phyloP scores from a whole-genome alignment of 2,797 vertebrate genomes.

The Chelonia mydas region DNA sequence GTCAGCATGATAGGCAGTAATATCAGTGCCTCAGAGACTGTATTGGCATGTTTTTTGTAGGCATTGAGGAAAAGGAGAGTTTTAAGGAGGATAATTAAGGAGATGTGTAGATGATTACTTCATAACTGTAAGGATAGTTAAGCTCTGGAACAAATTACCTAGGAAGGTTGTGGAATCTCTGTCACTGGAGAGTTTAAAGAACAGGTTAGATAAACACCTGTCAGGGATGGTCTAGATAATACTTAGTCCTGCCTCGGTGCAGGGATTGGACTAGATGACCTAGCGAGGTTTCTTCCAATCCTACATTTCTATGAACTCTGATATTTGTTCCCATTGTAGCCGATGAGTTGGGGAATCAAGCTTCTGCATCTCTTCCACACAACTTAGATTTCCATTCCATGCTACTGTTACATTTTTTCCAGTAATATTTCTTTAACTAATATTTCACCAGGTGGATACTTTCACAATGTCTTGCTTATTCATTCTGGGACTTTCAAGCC shows the following conservation, averaged over 20 bases:
- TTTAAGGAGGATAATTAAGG: neutral
- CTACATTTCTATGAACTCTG: neutral
- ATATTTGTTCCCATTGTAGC: neutral
- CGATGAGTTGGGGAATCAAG: neutral
- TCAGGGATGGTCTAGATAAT: neutral
- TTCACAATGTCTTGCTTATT: neutral
- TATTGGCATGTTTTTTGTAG: neutral
- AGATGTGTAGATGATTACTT: neutral
- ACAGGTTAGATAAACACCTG: neutral
- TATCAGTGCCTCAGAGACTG: neutral
- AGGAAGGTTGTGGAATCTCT: neutral
- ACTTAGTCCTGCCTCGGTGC: neutral
- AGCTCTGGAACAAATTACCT: neutral
- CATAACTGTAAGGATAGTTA: neutral
- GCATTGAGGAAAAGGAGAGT: neutral
- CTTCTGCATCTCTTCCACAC: neutral
- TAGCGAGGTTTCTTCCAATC: neutral
- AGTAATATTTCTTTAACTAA: slow-evolving; percentile 3
- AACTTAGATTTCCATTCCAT: neutral
- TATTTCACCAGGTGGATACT: neutral
- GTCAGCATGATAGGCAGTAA: neutral
- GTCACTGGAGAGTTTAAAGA: neutral
- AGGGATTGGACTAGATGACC: neutral
- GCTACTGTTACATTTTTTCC: neutral
- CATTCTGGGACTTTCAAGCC: neutral